Evolutionary conservation across 2,888 invertebrate species (phyloP), one percentile per base, ranked within the genome.

Genomic region (Aethes cnicana): DNA sequence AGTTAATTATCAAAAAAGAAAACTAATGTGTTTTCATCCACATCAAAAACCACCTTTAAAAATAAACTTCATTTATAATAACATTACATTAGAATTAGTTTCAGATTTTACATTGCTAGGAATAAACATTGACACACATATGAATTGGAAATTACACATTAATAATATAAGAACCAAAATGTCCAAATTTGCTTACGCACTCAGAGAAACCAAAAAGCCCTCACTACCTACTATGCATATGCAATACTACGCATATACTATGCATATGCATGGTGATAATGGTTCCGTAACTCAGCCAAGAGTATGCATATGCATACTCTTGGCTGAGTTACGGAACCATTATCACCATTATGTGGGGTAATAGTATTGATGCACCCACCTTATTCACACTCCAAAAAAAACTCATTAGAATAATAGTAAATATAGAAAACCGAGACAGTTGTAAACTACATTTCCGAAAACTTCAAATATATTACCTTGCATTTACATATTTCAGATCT

Each of bases 11-110:
- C 6, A 6, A 6, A 26, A 26, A 26, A 26, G 6, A 7, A 26
- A 26, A 26, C 6, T 54, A 17, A 39, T 57, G 11, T 26, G 44
- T 26, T 26, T 20, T 20, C n/a, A 28, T n/a, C 28, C 28, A 12
- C 20, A 42, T 6, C 12, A 8, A 20, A 17, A 23, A 26, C 9
- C 9, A 26, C 7, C 25, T 1, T 9, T 9, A 9, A 26, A 7
- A n/a, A 26, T 26, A 7, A 9, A 26, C n/a, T 26, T n/a, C 9
- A 6, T 4, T 1, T 26, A 26, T n/a, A 26, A 26, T n/a, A 2
- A 7, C 4, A 26, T 9, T 2, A 26, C 7, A 7, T 0, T 9
- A 26, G 9, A 26, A n/a, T n/a, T 26, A 9, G 4, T 26, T 26
- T 26, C n/a, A 26, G 25, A 7, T 26, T 26, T 26, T n/a, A 26